Base-by-base conservation (phyloP, 2,797 vertebrate species). In the Chelon auratus region DNA sequence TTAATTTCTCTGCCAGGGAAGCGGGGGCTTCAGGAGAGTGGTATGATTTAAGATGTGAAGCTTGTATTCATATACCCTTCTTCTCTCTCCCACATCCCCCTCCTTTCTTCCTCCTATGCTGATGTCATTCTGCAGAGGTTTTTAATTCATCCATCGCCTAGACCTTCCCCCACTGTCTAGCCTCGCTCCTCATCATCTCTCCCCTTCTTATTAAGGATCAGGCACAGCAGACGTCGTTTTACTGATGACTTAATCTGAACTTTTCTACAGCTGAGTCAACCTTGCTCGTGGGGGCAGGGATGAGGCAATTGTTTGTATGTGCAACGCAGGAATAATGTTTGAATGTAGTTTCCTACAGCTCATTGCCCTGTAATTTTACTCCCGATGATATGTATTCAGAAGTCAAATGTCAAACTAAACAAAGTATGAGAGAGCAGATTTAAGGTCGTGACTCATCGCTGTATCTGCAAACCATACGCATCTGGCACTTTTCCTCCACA, bases 91-190 rank as follows among this genome's bases (percentile, higher is more conserved):
- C 9, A 36, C 80, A 47, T 30, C 65, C 76, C 39, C 68, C 78
- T 64, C 63, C 72, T 72, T 39, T 75, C 73, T 84, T 87, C 81
- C 66, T 75, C 70, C 76, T 82, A 69, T 79, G 85, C 86, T 94
- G 92, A 94, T 93, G 91, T 94, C 90, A 93, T 93, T 88, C 79
- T 75, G 80, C 78, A 52, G 83, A 63, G 85, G 56, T 87, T 88
- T 93, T 91, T 86, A 90, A 93, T 91, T 78, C 82, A 79, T 84
- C 86, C 89, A 69, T 77, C 40, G 67, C 50, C 45, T 37, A 52
- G 60, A 65, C 71, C 73, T 51, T 55, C 75, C 69, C 80, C 66
- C 73, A 71, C 83, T 54, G 81, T 87, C 87, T 85, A 69, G 75
- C 78, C 77, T 57, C 59, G 17, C 83, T 75, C 40, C 48, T 64